Evolutionary conservation across 2,888 invertebrate species (phyloP).

Genomic region (Aphidoletes aphidimyza): DNA sequence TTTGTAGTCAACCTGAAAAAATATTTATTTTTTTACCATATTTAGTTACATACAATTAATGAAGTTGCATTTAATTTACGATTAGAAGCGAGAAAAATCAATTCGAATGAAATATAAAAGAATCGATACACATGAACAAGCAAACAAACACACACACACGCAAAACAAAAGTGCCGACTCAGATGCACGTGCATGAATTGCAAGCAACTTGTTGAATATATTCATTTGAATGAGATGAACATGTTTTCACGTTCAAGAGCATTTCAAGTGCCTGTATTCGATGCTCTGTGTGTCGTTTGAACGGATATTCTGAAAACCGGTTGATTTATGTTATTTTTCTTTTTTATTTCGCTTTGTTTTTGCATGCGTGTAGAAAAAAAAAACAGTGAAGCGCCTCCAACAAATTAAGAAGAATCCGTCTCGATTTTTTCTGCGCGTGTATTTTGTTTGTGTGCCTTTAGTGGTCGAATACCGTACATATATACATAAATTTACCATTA

Average conservation of each 20-base stretch:
- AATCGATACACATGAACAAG: conserved; percentile 16
- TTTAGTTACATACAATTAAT: neutral
- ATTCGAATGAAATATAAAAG: neutral
- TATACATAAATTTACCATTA: conserved; percentile 64
- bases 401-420: neutral
- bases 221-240: neutral
- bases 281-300: neutral
- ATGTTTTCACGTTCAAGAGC: neutral
- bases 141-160: neutral
- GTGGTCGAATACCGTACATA: neutral
- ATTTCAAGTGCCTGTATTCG: neutral
- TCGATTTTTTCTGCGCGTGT: neutral
- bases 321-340: neutral
- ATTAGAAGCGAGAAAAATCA: neutral
- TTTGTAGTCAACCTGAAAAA: conserved; percentile 70
- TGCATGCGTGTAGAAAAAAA: neutral
- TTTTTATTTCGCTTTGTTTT: neutral
- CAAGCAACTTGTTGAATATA: conserved; percentile 21
- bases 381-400: neutral
- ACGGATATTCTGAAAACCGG: neutral
- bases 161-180: conserved; percentile 17
- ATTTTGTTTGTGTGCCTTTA: neutral
- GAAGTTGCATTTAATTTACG: neutral
- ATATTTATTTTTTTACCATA: neutral
- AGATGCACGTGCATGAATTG: conserved; percentile 5